Base-by-base conservation (phyloP, 64 coral and sea anemone genomes). In the Porites australiensis region DNA sequence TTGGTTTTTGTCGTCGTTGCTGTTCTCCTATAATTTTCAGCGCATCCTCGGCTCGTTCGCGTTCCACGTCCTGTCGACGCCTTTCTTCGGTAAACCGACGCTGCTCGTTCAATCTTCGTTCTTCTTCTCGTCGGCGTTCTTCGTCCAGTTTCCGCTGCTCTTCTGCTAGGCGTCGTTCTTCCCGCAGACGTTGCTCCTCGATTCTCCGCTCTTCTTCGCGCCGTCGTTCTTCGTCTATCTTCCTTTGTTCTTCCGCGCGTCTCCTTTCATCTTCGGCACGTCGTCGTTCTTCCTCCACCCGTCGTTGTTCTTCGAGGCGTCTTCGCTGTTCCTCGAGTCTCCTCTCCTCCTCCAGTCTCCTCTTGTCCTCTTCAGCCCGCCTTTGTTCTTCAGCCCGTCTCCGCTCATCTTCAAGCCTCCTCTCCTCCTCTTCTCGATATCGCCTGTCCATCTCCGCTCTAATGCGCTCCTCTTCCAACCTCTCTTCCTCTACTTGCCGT, bases 1-100 rank as follows among this genome's bases (percentile, higher is more conserved):
- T 67, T 2, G 62, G 86, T 12, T 94, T 88, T 11, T 78, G 72
- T 2, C 88, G 92, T 22, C 88, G 88, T 9, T 94, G 92, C 16
- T 94, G 92, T 15, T 94, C 77, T 2, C 92, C 92, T 18, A 94
- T 94, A 44, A 72, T 71, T 73, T 88, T 94, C 68, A 94, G 53
- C 62, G 91, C 70, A 70, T 87, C 49, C 72, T 88, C 70, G 5
- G 67, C 69, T 58, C 73, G 86, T 58, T 75, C 59, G 0, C 69
- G 22, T 88, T 88, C 86, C n/a, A 74, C 20, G 4, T 88, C 93
- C 4, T 85, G 77, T 19, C 88, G 82, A 69, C 89, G 73, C 50
- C 93, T 77, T 2, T 95, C 93, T 48, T 95, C 93, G 45, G 49
- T 74, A n/a, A 91, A 69, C 12, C 82, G 73, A 14, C 89, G 93